Evolutionary conservation across 2,888 invertebrate species (phyloP), one percentile per base, ranked within the genome.

Genomic region (Epirrita christyi): DNA sequence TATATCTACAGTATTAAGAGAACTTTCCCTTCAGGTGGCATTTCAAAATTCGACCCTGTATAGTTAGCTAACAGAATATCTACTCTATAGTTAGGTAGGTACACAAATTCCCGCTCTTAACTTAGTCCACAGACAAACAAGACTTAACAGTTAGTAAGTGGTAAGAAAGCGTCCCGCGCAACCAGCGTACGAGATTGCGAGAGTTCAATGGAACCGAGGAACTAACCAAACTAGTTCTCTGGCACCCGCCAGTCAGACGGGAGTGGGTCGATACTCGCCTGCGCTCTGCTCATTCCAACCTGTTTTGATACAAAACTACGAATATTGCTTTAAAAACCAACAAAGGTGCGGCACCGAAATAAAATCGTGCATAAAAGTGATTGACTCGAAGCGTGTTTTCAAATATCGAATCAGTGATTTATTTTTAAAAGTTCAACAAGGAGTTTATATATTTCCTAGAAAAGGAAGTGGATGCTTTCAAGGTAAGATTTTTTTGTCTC

Each of bases 171-270:
- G 55, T 59, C 59, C 59, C 47, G 59, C 59, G 55, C 54, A 54
- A 34, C 21, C 21, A 38, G 41, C 36, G n/a, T n/a, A n/a, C n/a
- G 34, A 14, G 51, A n/a, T 15, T 15, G 32, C 58, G n/a, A 11
- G 59, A 46, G 59, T 59, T 59, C 59, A 59, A 59, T 54, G 59
- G 32, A 55, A 58, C 47, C 54, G 32, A 54, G 38, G 51, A 49
- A 66, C 58, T 45, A 50, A 59, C 64, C 61, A 63, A 73, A 73
- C 72, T 70, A 75, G 74, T 75, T 71, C 63, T 56, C 56, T 37
- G 54, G 64, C 60, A 66, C 63, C 64, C 66, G 66, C 61, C 68
- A 41, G 38, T 56, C 61, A 61, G 64, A 64, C 64, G 64, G 64
- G 72, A 61, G 64, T 61, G 61, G 64, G 47, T 61, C 61, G 49